Percentiles rank a stretch among this genome's conserved stretches.
Conservation (phyloP, 2,113 vertebrate genomes). For the Accipiter virgatus region DNA sequence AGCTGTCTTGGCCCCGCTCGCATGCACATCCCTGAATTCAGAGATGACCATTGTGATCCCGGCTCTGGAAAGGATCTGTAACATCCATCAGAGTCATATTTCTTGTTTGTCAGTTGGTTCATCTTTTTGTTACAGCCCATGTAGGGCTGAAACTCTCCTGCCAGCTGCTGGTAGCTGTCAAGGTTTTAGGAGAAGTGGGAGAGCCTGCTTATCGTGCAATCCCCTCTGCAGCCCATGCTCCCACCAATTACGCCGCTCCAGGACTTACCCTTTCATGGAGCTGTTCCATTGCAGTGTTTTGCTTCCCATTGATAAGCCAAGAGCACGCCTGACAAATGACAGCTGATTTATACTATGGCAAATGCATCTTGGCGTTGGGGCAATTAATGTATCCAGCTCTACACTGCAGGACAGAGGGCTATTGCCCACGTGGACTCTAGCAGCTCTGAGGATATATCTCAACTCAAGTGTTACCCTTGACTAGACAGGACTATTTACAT, state of each 20-base stretch:
- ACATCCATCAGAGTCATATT: not conserved
- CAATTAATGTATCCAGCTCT: not conserved
- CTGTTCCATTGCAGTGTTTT: not conserved
- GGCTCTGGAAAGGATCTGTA: not conserved
- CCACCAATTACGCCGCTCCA: not conserved
- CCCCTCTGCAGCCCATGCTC: not conserved
- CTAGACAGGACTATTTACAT: not conserved
- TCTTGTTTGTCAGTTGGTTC: not conserved
- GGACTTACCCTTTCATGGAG: not conserved
- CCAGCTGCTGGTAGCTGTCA: not conserved
- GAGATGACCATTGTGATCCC: not conserved
- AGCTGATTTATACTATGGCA: not conserved
- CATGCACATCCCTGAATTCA: not conserved
- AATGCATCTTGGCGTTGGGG: not conserved
- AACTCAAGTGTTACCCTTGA: not conserved
- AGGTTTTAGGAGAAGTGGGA: not conserved
- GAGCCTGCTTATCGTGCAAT: not conserved
- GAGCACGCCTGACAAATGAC: not conserved
- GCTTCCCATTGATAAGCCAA: not conserved
- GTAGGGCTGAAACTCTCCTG: not conserved
- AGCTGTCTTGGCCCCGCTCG: not conserved
- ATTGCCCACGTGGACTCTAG: fast-evolving
- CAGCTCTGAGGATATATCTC: not conserved
- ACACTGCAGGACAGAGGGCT: fast-evolving
- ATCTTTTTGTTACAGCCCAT: not conserved